A percentile compares a stretch with the other conserved stretches of the same genome.
phyloP scores from a whole-genome alignment of 2,888 invertebrate genomes.

The Clusia tigrina region DNA sequence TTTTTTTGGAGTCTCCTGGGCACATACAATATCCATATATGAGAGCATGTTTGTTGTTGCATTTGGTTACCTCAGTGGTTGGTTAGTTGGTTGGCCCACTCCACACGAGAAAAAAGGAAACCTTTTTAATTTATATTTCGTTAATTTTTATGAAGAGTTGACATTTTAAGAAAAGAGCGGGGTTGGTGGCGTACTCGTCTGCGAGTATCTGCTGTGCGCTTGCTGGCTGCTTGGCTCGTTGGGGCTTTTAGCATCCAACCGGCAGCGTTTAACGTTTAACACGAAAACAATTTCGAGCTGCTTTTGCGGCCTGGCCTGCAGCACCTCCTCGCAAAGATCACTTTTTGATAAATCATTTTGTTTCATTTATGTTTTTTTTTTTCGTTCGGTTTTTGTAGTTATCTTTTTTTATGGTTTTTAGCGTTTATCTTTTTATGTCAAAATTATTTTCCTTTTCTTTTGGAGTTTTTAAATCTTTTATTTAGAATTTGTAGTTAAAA shows the following conservation, averaged over 20 bases:
- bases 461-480: conserved; percentile 23
- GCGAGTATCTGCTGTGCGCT: background rate
- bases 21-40: too few species aligned
- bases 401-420: conserved; percentile 16
- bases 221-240: background rate
- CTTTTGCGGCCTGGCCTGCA: background rate
- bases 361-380: conserved; percentile 35
- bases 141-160: conserved; percentile 58
- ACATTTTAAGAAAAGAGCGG: conserved; percentile 44
- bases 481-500: conserved; percentile 43
- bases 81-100: too few species aligned
- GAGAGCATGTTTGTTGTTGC: too few species aligned
- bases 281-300: conserved; percentile 12
- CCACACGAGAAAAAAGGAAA: background rate
- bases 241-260: background rate
- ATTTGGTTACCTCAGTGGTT: too few species aligned
- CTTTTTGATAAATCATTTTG: conserved; percentile 55
- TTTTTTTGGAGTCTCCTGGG: too few species aligned
- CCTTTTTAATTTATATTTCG: conserved; percentile 54
- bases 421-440: conserved; percentile 23
- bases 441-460: conserved; percentile 24
- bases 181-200: conserved; percentile 16
- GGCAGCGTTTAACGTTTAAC: conserved; percentile 12
- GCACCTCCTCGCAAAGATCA: background rate
- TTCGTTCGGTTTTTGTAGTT: conserved; percentile 17